Percentiles rank a stretch among this genome's conserved stretches.
Conservation (phyloP, 1,140 invertebrate species). For the Limonius californicus region DNA sequence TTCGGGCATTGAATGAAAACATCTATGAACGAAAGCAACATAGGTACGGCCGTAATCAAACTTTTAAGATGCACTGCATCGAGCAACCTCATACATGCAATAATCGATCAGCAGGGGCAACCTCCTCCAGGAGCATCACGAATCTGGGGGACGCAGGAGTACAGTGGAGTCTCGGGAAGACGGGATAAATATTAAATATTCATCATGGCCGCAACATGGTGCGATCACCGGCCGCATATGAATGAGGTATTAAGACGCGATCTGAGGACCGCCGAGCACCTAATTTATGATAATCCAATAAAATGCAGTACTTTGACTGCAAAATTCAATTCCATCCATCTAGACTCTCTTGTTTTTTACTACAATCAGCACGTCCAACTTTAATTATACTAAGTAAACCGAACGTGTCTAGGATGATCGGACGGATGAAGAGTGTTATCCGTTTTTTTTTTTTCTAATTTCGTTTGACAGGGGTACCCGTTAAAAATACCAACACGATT, state of each 20-base stretch:
- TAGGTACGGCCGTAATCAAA: neutral
- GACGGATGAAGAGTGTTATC: too few relatives aligned
- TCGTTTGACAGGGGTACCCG: too few relatives aligned
- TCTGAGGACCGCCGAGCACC: constrained; percentile 25
- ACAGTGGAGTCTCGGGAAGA: constrained; percentile 12
- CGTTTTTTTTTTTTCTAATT: too few relatives aligned
- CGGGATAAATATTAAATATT: constrained; percentile 36
- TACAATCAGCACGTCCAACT: too few relatives aligned
- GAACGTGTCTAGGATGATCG: too few relatives aligned
- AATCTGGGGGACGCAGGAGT: neutral
- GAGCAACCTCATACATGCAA: constrained; percentile 6
- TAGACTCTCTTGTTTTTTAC: too few relatives aligned
- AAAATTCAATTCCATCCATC: constrained; percentile 30
- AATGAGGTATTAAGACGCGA: constrained; percentile 36
- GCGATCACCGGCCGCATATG: constrained; percentile 37
- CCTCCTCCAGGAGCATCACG: neutral
- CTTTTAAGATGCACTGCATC: neutral
- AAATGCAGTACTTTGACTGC: constrained; percentile 33
- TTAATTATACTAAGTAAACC: too few relatives aligned
- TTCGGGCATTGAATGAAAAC: neutral
- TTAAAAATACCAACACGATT: too few relatives aligned
- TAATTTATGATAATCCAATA: constrained; percentile 38
- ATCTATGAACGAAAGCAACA: neutral
- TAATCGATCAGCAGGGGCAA: constrained; percentile 20
- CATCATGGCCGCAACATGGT: constrained; percentile 32